A percentile compares a stretch with the other conserved stretches of the same genome.
Evolutionary conservation across 2,797 vertebrate species (phyloP).

Genomic region (Molossus alvarezi): DNA sequence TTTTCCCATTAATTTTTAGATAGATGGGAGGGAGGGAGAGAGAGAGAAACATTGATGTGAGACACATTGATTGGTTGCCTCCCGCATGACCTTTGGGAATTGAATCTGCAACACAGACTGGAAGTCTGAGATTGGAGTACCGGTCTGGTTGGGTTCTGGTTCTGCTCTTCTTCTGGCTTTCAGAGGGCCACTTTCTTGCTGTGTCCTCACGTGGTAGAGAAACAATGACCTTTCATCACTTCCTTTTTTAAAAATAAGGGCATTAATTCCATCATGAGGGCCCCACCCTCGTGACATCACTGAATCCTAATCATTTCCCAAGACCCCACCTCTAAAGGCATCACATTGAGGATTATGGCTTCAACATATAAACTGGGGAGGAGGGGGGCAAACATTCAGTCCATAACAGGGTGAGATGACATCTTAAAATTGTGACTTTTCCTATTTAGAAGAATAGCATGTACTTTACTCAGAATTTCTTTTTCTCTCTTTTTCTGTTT

Average conservation of each 20-base stretch:
- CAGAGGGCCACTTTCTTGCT: neutral
- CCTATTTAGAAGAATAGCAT: constrained; percentile 10
- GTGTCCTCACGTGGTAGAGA: neutral
- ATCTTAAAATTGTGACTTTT: constrained; percentile 52
- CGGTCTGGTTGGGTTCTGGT: neutral
- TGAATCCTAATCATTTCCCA: neutral
- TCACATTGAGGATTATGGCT: neutral
- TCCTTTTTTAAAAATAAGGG: neutral
- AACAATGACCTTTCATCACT: neutral
- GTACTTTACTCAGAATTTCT: constrained; percentile 11
- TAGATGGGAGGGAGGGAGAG: too few species aligned
- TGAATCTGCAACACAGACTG: too few species aligned
- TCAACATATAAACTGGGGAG: neutral
- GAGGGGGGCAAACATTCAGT: neutral
- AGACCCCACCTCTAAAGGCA: neutral
- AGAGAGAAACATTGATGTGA: too few species aligned
- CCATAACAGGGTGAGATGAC: neutral
- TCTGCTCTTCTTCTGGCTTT: neutral
- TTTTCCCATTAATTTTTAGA: too few species aligned
- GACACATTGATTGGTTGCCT: too few species aligned
- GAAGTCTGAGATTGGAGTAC: neutral
- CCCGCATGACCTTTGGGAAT: too few species aligned
- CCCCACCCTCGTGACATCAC: neutral
- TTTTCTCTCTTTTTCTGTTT: constrained; percentile 52
- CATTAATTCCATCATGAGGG: neutral